Conservation (phyloP, 2,888 invertebrate species). For the Mythimna ferrago region DNA sequence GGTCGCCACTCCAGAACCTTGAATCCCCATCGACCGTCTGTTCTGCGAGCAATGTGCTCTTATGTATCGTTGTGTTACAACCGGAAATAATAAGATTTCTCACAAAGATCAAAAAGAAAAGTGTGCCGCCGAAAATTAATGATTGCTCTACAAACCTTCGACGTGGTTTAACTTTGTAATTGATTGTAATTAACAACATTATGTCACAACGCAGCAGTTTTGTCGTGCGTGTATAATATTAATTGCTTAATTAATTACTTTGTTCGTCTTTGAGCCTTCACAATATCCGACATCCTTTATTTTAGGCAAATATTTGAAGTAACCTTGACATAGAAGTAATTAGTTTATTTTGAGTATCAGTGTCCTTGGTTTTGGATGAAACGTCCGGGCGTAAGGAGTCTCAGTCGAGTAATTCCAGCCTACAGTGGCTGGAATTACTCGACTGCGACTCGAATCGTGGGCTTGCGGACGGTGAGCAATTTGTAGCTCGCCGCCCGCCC, state of each 20-base stretch:
- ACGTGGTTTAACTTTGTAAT: conserved; percentile 60
- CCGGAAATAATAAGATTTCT: conserved; percentile 9
- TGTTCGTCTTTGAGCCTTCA: conserved; percentile 33
- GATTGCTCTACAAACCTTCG: conserved; percentile 42
- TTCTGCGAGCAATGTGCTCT: too few relatives aligned
- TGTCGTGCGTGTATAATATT: conserved; percentile 54
- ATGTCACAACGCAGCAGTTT: conserved; percentile 63
- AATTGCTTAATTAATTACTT: conserved; percentile 60
- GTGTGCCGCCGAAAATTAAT: conserved; percentile 41
- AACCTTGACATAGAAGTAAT: conserved; percentile 8
- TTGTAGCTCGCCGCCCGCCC: too few relatives aligned
- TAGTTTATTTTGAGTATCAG: background rate
- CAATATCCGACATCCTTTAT: conserved; percentile 27
- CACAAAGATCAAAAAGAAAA: conserved; percentile 38
- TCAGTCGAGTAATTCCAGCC: too few relatives aligned
- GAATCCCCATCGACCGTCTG: too few relatives aligned
- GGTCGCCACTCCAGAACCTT: too few relatives aligned
- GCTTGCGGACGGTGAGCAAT: too few relatives aligned
- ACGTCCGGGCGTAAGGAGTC: too few relatives aligned
- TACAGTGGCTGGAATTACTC: too few relatives aligned
- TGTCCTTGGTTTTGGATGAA: background rate
- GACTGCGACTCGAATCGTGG: too few relatives aligned
- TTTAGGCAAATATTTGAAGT: conserved; percentile 3
- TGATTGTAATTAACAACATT: conserved; percentile 63
- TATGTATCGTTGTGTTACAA: background rate